Base-by-base conservation (phyloP, 1,140 invertebrate genomes). In the Eupeodes corollae region DNA sequence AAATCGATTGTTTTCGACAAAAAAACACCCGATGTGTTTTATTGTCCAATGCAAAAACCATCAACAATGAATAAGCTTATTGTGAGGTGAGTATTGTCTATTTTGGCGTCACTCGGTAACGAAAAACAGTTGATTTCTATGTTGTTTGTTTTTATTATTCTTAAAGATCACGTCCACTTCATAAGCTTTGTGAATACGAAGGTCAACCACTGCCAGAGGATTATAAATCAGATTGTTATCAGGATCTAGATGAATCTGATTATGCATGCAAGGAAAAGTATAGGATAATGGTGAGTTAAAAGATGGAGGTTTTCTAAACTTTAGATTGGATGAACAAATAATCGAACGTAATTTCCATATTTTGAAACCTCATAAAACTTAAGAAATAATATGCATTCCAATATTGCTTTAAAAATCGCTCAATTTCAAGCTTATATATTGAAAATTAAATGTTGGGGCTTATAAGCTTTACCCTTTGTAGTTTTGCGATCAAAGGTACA, bases 191-290 rank as follows among this genome's bases (percentile, higher is more conserved):
- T 55, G 83, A 89, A 69, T 84, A 79, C 56, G 79, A 83, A 57
- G 84, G 84, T 12, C 75, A 75, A 46, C 71, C 75, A 16, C 67
- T 86, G 44, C 84, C 85, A 0, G 74, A 77, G 47, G 79, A 85
- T 56, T 85, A 86, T 69, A 84, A 84, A 62, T 82, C 80, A 32
- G 86, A 88, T 58, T 88, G 86, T 57, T 88, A 86, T 66, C 80
- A 84, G 60, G 83, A 88, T 61, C 78, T 87, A 10, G 85, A 88
- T 58, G 85, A 88, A 67, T 79, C 79, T 13, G 81, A 83, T 44
- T 88, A 81, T 58, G 86, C 84, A 12, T 88, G 86, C 69, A 84
- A 86, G 63, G 86, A 88, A 63, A 88, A 88, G 64, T 79, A 83
- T 55, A 72, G 85, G 61, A 88, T 88, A 53, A 83, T 87, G 84